phyloP scores from a whole-genome alignment of 2,797 vertebrate genomes.

The Petrocephalus schoutedeni region DNA sequence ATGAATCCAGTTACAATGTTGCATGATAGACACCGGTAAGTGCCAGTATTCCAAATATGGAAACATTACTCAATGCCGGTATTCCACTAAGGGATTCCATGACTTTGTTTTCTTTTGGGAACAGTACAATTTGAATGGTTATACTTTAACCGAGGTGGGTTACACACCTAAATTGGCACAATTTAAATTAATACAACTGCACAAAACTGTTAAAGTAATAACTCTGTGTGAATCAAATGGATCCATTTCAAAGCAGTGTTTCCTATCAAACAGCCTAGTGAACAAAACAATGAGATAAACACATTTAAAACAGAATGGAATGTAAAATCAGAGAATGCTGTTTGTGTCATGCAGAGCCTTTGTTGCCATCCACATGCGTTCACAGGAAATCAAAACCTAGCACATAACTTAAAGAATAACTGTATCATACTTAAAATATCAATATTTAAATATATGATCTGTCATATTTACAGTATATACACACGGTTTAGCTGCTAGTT shows the following conservation, averaged over 20 bases:
- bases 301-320: slow-evolving; percentile 49
- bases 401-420: slow-evolving; percentile 65
- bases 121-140: neutral
- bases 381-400: slow-evolving; percentile 64
- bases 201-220: slow-evolving; percentile 9
- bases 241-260: slow-evolving; percentile 27
- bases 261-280: slow-evolving; percentile 8
- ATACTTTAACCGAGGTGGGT: neutral
- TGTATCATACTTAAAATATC: slow-evolving; percentile 67
- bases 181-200: neutral
- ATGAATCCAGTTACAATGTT: neutral
- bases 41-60: neutral
- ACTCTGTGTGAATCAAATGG: slow-evolving; percentile 30
- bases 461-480: slow-evolving; percentile 69
- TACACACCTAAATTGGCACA: neutral
- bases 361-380: slow-evolving; percentile 68
- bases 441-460: slow-evolving; percentile 73
- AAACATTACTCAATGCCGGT: neutral
- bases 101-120: neutral
- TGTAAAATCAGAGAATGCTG: slow-evolving; percentile 50
- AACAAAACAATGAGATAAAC: slow-evolving; percentile 3
- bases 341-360: slow-evolving; percentile 67
- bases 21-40: neutral
- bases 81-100: neutral
- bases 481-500: slow-evolving; percentile 65